Base-by-base conservation (phyloP, 1,140 invertebrate species). In the Tetranychus cinnabarinus region DNA sequence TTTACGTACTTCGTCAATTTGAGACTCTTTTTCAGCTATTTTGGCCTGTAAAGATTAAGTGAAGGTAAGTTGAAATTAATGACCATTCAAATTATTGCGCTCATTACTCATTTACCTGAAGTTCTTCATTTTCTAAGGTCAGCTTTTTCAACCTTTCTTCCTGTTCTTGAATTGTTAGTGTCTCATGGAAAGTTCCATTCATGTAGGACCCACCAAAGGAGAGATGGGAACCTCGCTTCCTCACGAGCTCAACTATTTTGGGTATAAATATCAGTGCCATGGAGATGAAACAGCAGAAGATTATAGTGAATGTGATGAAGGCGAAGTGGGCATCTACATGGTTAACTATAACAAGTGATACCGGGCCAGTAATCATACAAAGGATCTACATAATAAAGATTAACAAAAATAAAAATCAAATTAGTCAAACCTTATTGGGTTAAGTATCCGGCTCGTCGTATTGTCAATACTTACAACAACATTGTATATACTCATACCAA, bases 401-500 rank as follows among this genome's bases (percentile, higher is more conserved):
- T 12, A 52, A 52, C 13, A 52, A 59, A 46, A 23, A 59, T 35
- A 2, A 60, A 56, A n/a, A 0, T 37, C 1, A 56, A 39, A 62
- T 54, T 33, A 31, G 12, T 23, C 23, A 23, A 23, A 23, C 23
- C 23, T 23, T 23, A 23, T 23, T 23, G 23, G 23, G 23, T 23
- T 23, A 23, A 23, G 23, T 23, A 23, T 23, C 23, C 23, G 0
- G 0, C 23, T 23, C 23, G 23, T 23, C 23, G 23, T 23, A 23
- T 23, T 23, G 23, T 23, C 23, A 7, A 36, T 13, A 68, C 71
- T 70, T 67, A 76, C 88, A 61, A 95, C 92, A 56, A 98, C 92
- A 74, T 99, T 99, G 75, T 98, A 98, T 69, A 98, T 97, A 66
- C 90, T 90, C 88, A 99, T 95, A 65, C 91, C 91, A 12, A 97